Evolutionary conservation across 2,888 invertebrate species (phyloP).

Genomic region (Acanthosepion lycidas): DNA sequence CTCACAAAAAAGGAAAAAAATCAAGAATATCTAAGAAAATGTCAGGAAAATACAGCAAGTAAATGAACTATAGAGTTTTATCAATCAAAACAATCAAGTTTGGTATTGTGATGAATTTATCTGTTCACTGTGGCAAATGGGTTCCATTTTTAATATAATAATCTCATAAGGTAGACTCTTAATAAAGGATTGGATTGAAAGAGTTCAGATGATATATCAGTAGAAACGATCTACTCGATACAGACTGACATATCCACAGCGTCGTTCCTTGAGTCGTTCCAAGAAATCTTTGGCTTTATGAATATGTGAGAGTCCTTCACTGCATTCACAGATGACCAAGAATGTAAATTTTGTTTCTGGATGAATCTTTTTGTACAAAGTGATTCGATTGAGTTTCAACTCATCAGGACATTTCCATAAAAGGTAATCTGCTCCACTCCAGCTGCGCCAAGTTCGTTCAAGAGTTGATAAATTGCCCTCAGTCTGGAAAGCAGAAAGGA

Average conservation of each 20-base stretch:
- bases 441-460: conserved; percentile 66
- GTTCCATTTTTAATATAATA: not conserved
- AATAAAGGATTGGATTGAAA: conserved; percentile 50
- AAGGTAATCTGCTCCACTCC: conserved; percentile 69
- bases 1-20: not conserved
- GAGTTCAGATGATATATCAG: conserved; percentile 43
- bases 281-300: conserved; percentile 63
- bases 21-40: not conserved
- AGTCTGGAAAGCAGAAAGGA: conserved; percentile 65
- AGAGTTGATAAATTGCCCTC: conserved; percentile 61
- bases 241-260: conserved; percentile 66
- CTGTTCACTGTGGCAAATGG: conserved; percentile 18
- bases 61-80: not conserved
- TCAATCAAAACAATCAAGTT: conserved; percentile 20
- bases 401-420: conserved; percentile 65
- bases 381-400: conserved; percentile 66
- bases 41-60: not conserved
- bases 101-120: not conserved
- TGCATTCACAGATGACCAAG: conserved; percentile 64
- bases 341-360: conserved; percentile 61
- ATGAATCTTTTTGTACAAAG: conserved; percentile 62
- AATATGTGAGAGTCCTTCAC: conserved; percentile 63
- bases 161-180: conserved; percentile 47
- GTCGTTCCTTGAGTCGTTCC: conserved; percentile 62
- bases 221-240: conserved; percentile 65